These are phyloP conservation scores for Eriocheir sinensis DNA, from an alignment of 1,140 invertebrate species.

Conservation along the genomic window DNA sequence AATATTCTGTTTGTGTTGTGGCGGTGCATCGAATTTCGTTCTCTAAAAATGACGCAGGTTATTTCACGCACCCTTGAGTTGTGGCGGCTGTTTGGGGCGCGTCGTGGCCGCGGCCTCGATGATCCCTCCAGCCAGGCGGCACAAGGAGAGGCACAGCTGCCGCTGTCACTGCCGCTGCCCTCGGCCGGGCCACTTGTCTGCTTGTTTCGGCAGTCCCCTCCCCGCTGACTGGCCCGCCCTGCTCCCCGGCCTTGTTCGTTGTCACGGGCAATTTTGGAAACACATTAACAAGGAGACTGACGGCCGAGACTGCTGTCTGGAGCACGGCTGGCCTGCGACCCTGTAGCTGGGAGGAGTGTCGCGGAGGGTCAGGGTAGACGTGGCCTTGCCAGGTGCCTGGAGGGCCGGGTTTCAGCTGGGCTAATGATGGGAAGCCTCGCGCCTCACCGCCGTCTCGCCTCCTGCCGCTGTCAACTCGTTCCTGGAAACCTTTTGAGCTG, in stretches of 20 bases:
- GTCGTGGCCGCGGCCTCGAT: not conserved
- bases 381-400: too few species aligned
- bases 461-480: not conserved
- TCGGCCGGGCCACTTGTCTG: too few species aligned
- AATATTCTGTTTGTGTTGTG: constrained; percentile 1
- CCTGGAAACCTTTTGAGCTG: not conserved
- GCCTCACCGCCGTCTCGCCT: not conserved
- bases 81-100: not conserved
- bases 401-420: not conserved
- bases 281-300: too few species aligned
- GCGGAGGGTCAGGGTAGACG: too few species aligned
- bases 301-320: too few species aligned
- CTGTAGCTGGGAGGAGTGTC: too few species aligned
- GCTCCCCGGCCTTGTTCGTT: too few species aligned
- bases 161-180: not conserved
- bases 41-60: not conserved
- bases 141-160: not conserved
- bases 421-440: not conserved
- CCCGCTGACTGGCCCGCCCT: too few species aligned
- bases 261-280: too few species aligned
- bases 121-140: not conserved
- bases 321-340: too few species aligned
- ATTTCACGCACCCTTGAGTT: not conserved
- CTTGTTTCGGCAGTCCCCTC: too few species aligned
- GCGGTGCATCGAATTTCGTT: not conserved